Conservation (phyloP, 1,140 invertebrate genomes). For the Drosophila ogumai region DNA sequence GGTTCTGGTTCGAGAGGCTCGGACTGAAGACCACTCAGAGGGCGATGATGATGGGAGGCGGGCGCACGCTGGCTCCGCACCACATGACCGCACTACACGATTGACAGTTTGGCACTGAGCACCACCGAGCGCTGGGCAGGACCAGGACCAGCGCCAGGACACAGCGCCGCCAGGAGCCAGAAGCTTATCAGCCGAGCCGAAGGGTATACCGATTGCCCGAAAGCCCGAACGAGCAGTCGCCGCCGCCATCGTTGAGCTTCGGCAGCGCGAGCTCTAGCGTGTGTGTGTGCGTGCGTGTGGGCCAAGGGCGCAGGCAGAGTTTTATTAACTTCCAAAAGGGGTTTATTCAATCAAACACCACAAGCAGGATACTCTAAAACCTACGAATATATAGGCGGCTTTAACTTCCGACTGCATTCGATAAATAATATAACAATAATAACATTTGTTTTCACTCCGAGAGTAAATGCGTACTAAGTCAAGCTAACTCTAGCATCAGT, state of each 20-base stretch:
- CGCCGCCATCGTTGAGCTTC: neutral
- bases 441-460: too few species aligned
- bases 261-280: constrained; percentile 4
- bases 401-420: neutral
- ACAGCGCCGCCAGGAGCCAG: constrained; percentile 14
- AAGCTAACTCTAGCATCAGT: neutral
- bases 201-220: constrained; percentile 6
- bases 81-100: constrained; percentile 81
- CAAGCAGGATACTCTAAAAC: too few species aligned
- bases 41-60: constrained; percentile 55
- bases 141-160: constrained; percentile 22
- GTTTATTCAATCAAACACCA: too few species aligned
- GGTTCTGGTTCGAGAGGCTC: constrained; percentile 36
- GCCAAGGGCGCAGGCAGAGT: neutral
- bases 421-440: neutral
- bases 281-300: neutral
- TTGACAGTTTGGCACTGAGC: constrained; percentile 80
- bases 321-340: neutral
- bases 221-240: neutral
- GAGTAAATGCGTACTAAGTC: neutral
- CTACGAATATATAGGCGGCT: too few species aligned
- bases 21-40: constrained; percentile 66
- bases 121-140: constrained; percentile 10
- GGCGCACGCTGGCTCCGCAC: constrained; percentile 68
- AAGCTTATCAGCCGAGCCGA: constrained; percentile 38